A percentile compares a stretch with the other conserved stretches of the same genome.
These are phyloP conservation scores for Oxyruncus cristatus DNA, from an alignment of 2,113 vertebrate genomes.

Conservation along the genomic window DNA sequence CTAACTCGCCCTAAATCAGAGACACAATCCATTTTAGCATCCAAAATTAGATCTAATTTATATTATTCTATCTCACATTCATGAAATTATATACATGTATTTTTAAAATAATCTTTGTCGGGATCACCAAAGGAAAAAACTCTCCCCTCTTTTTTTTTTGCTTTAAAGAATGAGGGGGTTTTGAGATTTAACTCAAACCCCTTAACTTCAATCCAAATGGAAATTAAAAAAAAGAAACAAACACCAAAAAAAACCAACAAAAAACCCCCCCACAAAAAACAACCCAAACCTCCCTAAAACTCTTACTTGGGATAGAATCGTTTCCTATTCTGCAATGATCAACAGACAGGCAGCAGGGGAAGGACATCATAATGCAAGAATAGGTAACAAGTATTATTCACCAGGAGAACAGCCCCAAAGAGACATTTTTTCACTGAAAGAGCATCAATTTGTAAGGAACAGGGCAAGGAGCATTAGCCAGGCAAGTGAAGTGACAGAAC, in stretches of 20 bases:
- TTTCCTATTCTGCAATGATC: neutral
- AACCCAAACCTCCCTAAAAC: neutral
- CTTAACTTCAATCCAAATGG: neutral
- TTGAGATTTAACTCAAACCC: neutral
- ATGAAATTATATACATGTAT: neutral
- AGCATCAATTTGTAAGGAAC: neutral
- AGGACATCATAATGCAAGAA: neutral
- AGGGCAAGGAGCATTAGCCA: neutral
- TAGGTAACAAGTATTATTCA: neutral
- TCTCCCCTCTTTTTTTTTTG: neutral
- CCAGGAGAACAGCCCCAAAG: neutral
- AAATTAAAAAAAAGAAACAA: fast-evolving
- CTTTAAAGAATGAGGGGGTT: neutral
- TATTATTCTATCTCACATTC: neutral
- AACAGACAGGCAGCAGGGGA: neutral
- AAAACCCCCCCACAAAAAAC: no score
- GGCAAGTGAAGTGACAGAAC: neutral
- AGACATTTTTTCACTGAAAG: neutral
- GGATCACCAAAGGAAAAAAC: neutral
- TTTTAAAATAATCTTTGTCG: neutral
- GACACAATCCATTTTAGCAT: neutral
- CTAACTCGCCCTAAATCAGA: neutral
- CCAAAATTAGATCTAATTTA: neutral
- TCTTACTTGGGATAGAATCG: neutral
- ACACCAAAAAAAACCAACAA: no score